These are phyloP conservation scores for Enchytraeus crypticus DNA, from an alignment of 2,888 invertebrate genomes.

Conservation along the genomic window DNA sequence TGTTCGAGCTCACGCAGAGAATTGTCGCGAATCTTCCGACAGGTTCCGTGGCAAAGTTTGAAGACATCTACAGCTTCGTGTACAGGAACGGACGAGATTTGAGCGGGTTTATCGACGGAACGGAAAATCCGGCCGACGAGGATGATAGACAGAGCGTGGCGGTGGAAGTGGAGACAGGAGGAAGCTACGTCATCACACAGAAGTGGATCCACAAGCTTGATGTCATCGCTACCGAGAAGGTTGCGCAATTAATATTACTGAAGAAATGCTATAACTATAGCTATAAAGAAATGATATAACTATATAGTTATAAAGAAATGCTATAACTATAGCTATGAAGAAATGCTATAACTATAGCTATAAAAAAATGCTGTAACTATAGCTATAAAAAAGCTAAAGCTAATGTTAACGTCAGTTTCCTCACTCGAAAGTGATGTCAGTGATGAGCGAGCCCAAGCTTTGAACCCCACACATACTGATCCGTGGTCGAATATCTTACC, in stretches of 20 bases:
- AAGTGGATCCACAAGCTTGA: conserved; percentile 45
- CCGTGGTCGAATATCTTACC: no score
- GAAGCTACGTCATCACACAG: conserved; percentile 48
- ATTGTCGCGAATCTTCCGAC: conserved; percentile 36
- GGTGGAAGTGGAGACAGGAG: conserved; percentile 44
- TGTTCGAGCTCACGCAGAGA: conserved; percentile 42
- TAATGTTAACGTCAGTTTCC: no score
- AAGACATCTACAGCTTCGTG: conserved; percentile 47
- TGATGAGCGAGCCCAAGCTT: no score
- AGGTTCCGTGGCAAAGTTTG: conserved; percentile 37
- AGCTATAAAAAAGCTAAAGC: no score
- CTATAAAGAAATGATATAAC: no score
- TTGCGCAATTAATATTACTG: not conserved
- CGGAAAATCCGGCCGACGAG: conserved; percentile 47
- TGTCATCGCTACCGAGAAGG: conserved; percentile 34
- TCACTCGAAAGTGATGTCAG: no score
- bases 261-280: not conserved
- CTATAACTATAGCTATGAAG: no score
- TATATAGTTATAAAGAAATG: no score
- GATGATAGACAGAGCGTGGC: conserved; percentile 40
- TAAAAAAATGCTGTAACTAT: no score
- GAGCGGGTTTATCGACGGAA: conserved; percentile 49
- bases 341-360: no score
- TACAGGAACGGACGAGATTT: conserved; percentile 45
- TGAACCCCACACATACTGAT: no score